Base-by-base conservation (phyloP, 2,888 invertebrate genomes). In the Anodontia alba region DNA sequence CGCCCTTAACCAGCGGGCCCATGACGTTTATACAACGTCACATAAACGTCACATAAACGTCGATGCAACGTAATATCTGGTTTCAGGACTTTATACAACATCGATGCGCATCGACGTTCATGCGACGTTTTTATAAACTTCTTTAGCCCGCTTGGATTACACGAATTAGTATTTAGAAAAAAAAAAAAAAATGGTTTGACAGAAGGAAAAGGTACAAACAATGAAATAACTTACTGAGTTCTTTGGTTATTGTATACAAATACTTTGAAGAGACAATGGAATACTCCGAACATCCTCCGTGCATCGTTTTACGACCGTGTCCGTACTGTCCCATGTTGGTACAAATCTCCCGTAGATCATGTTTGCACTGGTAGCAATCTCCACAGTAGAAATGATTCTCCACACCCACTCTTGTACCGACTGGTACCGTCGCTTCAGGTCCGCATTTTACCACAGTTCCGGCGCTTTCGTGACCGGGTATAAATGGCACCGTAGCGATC, bases 321-420 rank as follows among this genome's bases (percentile, higher is more conserved):
- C 93, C 93, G 79, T 90, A 93, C 86, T 93, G 93, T 0, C 92
- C 92, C 93, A 93, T 92, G 76, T 91, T 89, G 73, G 83, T 81
- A 74, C 93, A 93, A 31, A 92, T 92, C 57, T 91, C 92, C 46
- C 88, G 76, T 68, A 87, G 76, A 70, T 88, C 91, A 81, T 92
- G 76, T 33, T 80, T 74, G 76, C 93, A 93, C 84, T 92, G 92
- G 73, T 88, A 91, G 81, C 93, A 93, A 0, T 84, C 51, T 1
- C 92, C 92, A 73, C 93, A 93, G 85, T 84, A 92, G 77, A 90
- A 93, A 77, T 93, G 93, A 73, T 93, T 93, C 83, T 93, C 93
- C 38, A 93, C 92, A 0, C 92, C 92, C 5, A 93, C 92, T 69
- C 87, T 88, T 12, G 89, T 86, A 0, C 92, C 93, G 3, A 91